Evolutionary conservation across 2,888 invertebrate species (phyloP).

Genomic region (Synanthedon tipuliformis): DNA sequence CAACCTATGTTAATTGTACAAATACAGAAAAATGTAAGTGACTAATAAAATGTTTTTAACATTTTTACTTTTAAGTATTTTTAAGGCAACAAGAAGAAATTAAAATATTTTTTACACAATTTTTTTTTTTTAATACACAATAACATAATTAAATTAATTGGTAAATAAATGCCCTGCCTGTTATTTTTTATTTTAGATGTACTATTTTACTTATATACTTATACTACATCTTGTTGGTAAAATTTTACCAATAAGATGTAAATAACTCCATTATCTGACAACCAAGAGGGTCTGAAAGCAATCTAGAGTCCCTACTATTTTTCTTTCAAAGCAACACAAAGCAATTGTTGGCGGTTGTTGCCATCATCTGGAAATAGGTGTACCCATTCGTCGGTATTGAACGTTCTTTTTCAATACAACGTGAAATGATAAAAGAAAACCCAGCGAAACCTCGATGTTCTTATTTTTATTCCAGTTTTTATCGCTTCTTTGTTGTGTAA

Average conservation of each 20-base stretch:
- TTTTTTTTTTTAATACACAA: too few species aligned
- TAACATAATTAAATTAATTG: too few species aligned
- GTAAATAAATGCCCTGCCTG: too few species aligned
- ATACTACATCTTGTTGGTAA: too few species aligned
- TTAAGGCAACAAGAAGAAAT: too few species aligned
- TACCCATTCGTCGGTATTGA: conserved; percentile 22
- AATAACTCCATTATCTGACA: conserved; percentile 46
- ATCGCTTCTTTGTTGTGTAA: not conserved
- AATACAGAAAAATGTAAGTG: too few species aligned
- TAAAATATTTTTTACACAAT: too few species aligned
- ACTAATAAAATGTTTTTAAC: too few species aligned
- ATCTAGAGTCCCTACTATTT: conserved; percentile 31
- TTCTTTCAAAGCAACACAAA: conserved; percentile 47
- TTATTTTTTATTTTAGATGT: too few species aligned
- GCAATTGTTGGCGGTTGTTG: conserved; percentile 51
- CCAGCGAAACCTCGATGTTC: conserved; percentile 5
- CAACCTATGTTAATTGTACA: too few species aligned
- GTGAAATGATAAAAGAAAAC: conserved; percentile 9
- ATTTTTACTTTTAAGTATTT: too few species aligned
- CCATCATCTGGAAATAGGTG: conserved; percentile 37
- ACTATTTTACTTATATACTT: too few species aligned
- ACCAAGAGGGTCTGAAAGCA: conserved; percentile 11
- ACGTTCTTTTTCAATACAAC: conserved; percentile 25
- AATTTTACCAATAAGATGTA: conserved; percentile 39
- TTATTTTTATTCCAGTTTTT: not conserved